These are phyloP conservation scores for Cotesia vestalis DNA, from an alignment of 1,140 invertebrate genomes.

Conservation along the genomic window DNA sequence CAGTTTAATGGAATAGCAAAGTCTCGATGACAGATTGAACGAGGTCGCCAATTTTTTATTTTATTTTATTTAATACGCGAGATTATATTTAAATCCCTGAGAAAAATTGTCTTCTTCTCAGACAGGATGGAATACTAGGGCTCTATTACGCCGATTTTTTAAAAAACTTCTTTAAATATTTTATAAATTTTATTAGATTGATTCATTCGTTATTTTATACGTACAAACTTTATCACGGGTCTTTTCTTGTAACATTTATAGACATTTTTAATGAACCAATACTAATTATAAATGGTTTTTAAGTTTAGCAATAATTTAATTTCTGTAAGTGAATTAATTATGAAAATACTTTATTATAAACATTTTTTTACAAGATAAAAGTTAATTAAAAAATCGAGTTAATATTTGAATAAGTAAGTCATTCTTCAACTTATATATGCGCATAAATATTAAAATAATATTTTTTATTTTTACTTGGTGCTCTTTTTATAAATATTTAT, in stretches of 20 bases:
- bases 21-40: conserved; percentile 33
- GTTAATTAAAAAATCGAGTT: too few species aligned
- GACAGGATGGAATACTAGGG: conserved; percentile 10
- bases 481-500: too few species aligned
- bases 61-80: neutral
- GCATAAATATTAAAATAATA: too few species aligned
- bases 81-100: conserved; percentile 19
- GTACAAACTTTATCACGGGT: neutral
- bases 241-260: neutral
- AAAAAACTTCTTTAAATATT: neutral
- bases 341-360: too few species aligned
- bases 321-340: too few species aligned
- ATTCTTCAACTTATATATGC: too few species aligned
- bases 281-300: too few species aligned
- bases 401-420: too few species aligned
- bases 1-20: conserved; percentile 31
- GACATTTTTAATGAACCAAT: too few species aligned
- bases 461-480: too few species aligned
- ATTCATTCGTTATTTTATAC: neutral
- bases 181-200: neutral
- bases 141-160: neutral
- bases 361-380: too few species aligned
- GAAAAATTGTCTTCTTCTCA: conserved; percentile 22
- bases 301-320: too few species aligned
- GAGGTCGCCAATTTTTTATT: conserved; percentile 28